Evolutionary conservation across 37 sponge, comb jelly and placozoan species (phyloP).

Genomic region (Ianthella basta): DNA sequence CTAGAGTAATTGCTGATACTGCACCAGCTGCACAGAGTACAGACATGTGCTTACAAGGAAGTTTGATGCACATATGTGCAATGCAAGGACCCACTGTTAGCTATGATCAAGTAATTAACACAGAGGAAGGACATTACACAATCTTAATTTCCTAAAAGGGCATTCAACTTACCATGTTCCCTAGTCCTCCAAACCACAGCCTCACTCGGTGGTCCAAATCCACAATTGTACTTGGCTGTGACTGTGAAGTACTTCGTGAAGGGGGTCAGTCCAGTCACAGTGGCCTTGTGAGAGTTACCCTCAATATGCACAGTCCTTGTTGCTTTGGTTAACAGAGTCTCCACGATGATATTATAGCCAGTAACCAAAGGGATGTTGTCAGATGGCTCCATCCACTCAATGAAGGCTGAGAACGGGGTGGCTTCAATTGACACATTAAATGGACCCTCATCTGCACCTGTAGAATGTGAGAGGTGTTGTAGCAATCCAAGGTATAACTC

Average conservation of each 20-base stretch:
- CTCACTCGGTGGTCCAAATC: conserved; percentile 47
- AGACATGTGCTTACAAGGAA: too few relatives aligned
- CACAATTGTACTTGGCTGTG: conserved; percentile 43
- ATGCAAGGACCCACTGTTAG: too few relatives aligned
- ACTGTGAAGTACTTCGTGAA: conserved; percentile 50
- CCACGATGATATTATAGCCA: conserved; percentile 28
- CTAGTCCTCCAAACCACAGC: conserved; percentile 15
- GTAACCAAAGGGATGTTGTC: conserved; percentile 64
- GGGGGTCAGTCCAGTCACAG: conserved; percentile 7
- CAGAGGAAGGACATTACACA: too few relatives aligned
- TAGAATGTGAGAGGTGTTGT: neutral
- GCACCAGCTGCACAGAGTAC: too few relatives aligned
- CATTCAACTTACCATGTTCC: neutral
- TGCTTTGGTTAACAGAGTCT: neutral
- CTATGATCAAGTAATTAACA: too few relatives aligned
- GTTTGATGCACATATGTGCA: too few relatives aligned
- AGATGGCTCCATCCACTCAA: conserved; percentile 61
- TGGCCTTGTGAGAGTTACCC: neutral
- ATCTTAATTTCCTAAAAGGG: too few relatives aligned
- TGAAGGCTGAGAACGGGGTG: conserved; percentile 27
- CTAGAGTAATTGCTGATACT: too few relatives aligned
- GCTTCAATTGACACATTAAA: conserved; percentile 31
- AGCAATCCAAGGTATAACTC: too few relatives aligned
- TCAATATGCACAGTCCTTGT: neutral
- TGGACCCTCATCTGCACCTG: conserved; percentile 40